These are phyloP conservation scores for Cliona cf. orientalis DNA, from an alignment of 37 sponge, comb jelly and placozoan genomes.

Conservation along the genomic window DNA sequence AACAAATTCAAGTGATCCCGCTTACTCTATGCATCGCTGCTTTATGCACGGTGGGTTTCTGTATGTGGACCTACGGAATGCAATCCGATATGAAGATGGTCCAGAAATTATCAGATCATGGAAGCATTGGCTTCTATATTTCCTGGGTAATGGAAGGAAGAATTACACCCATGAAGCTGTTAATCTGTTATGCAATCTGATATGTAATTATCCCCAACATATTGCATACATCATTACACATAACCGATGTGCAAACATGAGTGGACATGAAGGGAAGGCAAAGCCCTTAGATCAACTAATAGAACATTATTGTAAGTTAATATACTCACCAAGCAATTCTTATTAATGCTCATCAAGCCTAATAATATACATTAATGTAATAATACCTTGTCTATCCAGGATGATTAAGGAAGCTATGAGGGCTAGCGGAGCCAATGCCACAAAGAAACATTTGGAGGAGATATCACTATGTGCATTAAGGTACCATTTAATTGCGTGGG, in stretches of 20 bases:
- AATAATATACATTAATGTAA: no score
- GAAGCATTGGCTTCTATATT: conserved; percentile 1
- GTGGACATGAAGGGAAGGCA: background rate
- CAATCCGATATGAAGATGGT: conserved; percentile 11
- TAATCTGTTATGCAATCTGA: conserved; percentile 3
- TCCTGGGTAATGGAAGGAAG: background rate
- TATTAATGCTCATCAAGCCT: no score
- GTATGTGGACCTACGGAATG: conserved; percentile 7
- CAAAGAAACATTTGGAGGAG: no score
- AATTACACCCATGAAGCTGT: conserved; percentile 2
- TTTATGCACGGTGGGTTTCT: conserved; percentile 3
- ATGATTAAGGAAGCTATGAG: no score
- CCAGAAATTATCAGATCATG: background rate
- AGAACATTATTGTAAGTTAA: conserved; percentile 12
- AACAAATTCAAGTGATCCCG: background rate
- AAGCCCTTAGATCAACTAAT: conserved; percentile 17
- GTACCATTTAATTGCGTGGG: no score
- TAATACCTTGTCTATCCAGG: no score
- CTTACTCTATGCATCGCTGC: background rate
- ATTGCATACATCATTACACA: conserved; percentile 11
- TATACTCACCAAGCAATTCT: no score
- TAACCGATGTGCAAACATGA: conserved; percentile 9
- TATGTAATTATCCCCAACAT: background rate
- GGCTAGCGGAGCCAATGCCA: no score
- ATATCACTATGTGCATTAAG: no score